Conservation (phyloP, 2,888 invertebrate species). For the Poecilobothrus nobilitatus region DNA sequence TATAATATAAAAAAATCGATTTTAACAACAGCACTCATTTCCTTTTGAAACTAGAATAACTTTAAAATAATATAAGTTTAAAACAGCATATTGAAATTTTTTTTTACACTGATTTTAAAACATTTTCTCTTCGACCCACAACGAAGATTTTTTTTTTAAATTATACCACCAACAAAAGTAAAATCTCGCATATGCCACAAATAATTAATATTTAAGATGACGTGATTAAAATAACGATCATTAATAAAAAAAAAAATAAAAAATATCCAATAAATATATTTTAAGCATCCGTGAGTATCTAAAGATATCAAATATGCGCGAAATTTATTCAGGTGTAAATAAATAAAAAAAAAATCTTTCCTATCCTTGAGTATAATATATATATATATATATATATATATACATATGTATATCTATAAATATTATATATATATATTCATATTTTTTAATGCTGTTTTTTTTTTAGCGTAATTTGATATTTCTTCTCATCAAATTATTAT, state of each 20-base stretch:
- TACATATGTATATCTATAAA: no score
- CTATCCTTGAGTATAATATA: no score
- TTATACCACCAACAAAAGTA: neutral
- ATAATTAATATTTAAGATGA: neutral
- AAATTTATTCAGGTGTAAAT: neutral
- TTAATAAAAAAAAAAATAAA: neutral
- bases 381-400: no score
- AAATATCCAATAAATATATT: neutral
- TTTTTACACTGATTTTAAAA: no score
- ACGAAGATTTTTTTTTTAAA: neutral
- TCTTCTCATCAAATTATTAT: neutral
- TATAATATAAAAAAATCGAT: no score
- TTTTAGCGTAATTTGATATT: constrained; percentile 1
- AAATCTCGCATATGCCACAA: neutral
- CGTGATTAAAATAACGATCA: neutral
- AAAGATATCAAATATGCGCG: neutral
- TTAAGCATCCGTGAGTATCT: neutral
- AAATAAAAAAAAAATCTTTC: neutral
- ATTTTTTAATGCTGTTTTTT: neutral
- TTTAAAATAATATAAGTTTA: no score
- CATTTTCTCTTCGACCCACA: neutral
- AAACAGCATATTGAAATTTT: no score
- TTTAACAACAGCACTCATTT: no score
- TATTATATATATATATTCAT: no score
- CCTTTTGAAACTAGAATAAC: no score